Evolutionary conservation across 30 jellyfish, hydroid and myxozoan genomes (phyloP), one percentile per base, ranked within the genome.

Genomic region (Turritopsis rubra): DNA sequence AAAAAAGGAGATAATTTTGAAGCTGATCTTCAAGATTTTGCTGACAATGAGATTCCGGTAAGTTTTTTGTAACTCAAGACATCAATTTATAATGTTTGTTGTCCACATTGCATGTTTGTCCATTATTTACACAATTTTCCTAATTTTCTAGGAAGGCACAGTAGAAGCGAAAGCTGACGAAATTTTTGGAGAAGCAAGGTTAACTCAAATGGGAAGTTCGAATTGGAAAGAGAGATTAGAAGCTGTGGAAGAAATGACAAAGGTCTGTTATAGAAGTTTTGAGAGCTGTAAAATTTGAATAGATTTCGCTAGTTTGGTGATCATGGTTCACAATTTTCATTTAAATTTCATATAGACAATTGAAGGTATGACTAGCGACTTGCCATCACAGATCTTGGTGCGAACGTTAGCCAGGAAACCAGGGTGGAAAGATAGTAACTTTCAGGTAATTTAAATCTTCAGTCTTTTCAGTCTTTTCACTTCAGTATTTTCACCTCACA

Each of bases 141-240:
- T 41, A 41, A 5, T 41, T 41, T 41, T n/a, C 25, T 80, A 91
- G 97, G 97, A 91, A 21, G 96, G 98, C 1, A 83, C 73, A n/a
- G 96, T 91, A 25, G 98, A 91, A 52, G 94, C 83, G 27, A 88
- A 72, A 29, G 95, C 96, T 18, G 75, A 87, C 8, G 96, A 87
- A 75, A 53, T 87, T 53, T 81, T 91, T 82, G 96, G 98, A 13
- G 98, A 87, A 54, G 91, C 86, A 4, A 80, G 93, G 0, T 78
- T 92, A 30, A 87, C 83, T 17, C 98, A 91, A 79, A 76, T 91
- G 53, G 79, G 83, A 30, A 87, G 96, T 73, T 18, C 94, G 29
- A 91, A 91, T 71, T 91, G 98, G 98, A 91, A 91, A 68, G 98
- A 91, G 82, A 81, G 98, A 29, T 87, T 91, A 16, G 96, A 81